Evolutionary conservation across 1,140 invertebrate genomes (phyloP), one percentile per base, ranked within the genome.

Genomic region (Pseudomyrmex flavicornis): DNA sequence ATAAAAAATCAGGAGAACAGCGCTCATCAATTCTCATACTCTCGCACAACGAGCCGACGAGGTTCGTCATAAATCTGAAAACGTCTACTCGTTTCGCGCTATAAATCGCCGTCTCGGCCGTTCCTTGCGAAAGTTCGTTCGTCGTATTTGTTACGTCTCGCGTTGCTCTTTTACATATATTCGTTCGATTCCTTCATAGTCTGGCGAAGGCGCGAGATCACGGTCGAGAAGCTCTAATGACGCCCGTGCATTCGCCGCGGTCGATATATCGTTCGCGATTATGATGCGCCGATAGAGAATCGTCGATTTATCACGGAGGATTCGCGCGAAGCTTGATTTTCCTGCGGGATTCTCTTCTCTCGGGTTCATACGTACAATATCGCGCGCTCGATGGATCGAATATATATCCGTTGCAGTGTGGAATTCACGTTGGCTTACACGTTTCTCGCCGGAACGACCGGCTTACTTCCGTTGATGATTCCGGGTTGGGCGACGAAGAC

Each of bases 181-280:
- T 15, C 20, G 13, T 13, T 74, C n/a, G 20, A 48, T 62, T 48
- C 13, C 46, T 7, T 46, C 20, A 48, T 61, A 4, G 17, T 56
- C 58, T 17, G 35, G 35, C 61, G 73, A 35, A 68, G 26, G 20
- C 35, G 61, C 46, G 17, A 68, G 82, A 79, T 69, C 82, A 50
- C 1, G 61, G 73, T 52, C 35, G 13, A 79, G 68, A 46, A 62
- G 63, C 83, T 83, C 84, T 89, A 89, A 89, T 82, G 88, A 89
- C 77, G 79, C 2, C 75, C 56, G 70, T 62, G 68, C 77, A 83
- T 88, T 89, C 77, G 82, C 68, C 82, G 50, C 82, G 82, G 82
- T 87, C 85, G 88, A 88, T 89, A 89, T 89, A 88, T 88, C 85
- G 87, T 79, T 46, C 82, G 54, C 68, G 70, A 80, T 79, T 85